phyloP scores from a whole-genome alignment of 2,888 invertebrate species.

The Apamea sordens region DNA sequence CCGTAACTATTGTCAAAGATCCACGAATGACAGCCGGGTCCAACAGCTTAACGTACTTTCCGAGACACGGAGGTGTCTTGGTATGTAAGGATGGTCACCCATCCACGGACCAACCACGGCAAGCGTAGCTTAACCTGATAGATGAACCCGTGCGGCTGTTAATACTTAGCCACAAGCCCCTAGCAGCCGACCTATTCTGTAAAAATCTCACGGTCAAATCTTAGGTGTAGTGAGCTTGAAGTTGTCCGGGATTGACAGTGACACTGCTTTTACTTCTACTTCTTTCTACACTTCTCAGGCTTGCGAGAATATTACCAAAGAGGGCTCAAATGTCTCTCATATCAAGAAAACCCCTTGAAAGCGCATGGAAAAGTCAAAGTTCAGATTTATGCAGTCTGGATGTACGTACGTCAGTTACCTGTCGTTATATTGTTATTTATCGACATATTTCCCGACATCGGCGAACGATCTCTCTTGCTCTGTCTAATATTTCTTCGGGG shows the following conservation, averaged over 20 bases:
- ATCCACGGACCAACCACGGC: no score
- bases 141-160: no score
- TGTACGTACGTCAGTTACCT: not conserved
- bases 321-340: not conserved
- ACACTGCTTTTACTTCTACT: not conserved
- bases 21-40: no score
- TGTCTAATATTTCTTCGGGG: conserved; percentile 44
- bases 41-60: no score
- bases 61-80: no score
- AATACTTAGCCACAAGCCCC: no score
- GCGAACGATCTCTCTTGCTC: conserved; percentile 26
- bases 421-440: conserved; percentile 41
- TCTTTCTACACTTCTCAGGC: not conserved
- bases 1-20: no score
- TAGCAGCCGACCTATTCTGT: not conserved
- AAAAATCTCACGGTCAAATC: not conserved
- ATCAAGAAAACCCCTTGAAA: not conserved
- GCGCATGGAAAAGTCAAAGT: not conserved
- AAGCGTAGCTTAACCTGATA: no score
- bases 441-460: conserved; percentile 35
- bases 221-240: not conserved
- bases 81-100: no score
- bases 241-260: no score
- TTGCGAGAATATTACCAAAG: not conserved
- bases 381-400: conserved; percentile 12